phyloP scores from a whole-genome alignment of 2,113 vertebrate species.

The Natator depressus region DNA sequence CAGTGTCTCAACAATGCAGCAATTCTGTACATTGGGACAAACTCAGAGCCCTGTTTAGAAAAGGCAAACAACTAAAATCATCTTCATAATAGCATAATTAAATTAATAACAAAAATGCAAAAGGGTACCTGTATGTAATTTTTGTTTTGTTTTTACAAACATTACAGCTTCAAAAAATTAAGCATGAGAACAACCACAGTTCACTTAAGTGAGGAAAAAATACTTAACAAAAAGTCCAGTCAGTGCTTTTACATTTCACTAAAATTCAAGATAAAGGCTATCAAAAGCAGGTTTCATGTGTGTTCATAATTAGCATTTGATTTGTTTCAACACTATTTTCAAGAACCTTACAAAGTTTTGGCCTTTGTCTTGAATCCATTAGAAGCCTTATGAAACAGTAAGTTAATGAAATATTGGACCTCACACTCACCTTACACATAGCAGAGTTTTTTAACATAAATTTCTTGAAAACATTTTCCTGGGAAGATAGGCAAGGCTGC shows the following conservation, averaged over 20 bases:
- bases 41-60: neutral
- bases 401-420: neutral
- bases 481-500: neutral
- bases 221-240: neutral
- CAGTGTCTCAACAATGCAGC: neutral
- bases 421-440: slow-evolving; percentile 48
- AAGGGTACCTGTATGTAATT: neutral
- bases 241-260: neutral
- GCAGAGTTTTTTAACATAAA: slow-evolving; percentile 36
- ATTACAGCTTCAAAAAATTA: neutral
- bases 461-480: slow-evolving; percentile 45
- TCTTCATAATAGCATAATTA: neutral
- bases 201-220: neutral
- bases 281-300: neutral
- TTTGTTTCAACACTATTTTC: neutral
- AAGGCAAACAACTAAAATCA: neutral
- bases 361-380: neutral
- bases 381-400: neutral
- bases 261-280: neutral
- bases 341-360: neutral
- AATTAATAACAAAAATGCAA: neutral
- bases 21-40: neutral
- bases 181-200: neutral
- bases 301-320: neutral
- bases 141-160: neutral